Evolutionary conservation across 1,140 invertebrate genomes (phyloP).

Genomic region (Psix sp.): DNA sequence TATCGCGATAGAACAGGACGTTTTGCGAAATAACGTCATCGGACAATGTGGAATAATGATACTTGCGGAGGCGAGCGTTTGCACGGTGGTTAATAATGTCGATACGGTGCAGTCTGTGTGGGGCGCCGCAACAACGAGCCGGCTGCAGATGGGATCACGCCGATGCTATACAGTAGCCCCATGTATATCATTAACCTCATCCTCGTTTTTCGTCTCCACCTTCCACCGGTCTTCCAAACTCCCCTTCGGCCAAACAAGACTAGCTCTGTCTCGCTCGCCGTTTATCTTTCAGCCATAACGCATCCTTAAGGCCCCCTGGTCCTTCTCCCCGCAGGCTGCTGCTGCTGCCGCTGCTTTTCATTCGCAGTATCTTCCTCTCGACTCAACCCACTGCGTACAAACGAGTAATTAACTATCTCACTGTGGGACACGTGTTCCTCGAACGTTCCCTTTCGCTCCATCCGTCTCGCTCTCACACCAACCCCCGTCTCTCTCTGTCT

Average conservation of each 20-base stretch:
- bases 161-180: constrained; percentile 69
- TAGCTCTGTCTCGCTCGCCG: constrained; percentile 17
- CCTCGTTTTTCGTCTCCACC: constrained; percentile 70
- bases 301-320: constrained; percentile 25
- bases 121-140: constrained; percentile 1
- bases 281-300: constrained; percentile 23
- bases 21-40: constrained; percentile 24
- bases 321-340: too few species aligned
- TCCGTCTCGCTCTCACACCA: constrained; percentile 14
- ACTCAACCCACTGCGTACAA: constrained; percentile 67
- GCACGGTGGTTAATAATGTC: constrained; percentile 26
- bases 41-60: constrained; percentile 18
- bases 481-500: constrained; percentile 21
- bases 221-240: constrained; percentile 47
- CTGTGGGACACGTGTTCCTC: constrained; percentile 67
- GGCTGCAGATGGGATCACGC: constrained; percentile 64
- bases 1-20: constrained; percentile 18
- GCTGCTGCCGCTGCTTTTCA: constrained; percentile 35
- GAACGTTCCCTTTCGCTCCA: constrained; percentile 35
- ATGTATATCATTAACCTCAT: constrained; percentile 76
- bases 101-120: constrained; percentile 4
- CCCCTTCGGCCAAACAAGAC: constrained; percentile 59
- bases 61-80: constrained; percentile 22
- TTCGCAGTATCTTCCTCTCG: constrained; percentile 52
- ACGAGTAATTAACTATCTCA: constrained; percentile 75